Percentiles rank a stretch among this genome's conserved stretches.
Conservation (phyloP, 2,113 vertebrate species). For the Corydoras sp. region DNA sequence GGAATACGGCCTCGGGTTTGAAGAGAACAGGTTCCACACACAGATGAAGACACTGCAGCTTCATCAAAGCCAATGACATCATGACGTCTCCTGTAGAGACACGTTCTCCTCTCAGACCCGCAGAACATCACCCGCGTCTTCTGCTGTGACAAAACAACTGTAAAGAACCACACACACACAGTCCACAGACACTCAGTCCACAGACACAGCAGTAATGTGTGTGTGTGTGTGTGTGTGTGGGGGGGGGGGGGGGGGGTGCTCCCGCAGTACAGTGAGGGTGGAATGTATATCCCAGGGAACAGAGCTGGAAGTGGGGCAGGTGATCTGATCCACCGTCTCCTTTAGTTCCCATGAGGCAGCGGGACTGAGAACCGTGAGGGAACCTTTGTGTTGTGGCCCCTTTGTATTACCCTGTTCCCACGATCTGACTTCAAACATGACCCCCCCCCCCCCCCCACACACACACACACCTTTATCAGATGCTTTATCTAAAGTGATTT, state of each 20-base stretch:
- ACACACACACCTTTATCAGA: conserved; percentile 6
- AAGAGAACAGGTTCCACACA: no score
- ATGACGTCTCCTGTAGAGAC: no score
- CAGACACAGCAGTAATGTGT: neutral
- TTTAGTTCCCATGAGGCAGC: conserved; percentile 14
- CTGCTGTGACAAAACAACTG: no score
- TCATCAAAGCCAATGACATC: no score
- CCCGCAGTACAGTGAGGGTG: no score
- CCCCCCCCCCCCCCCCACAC: neutral
- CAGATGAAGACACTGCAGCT: no score
- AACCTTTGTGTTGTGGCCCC: conserved; percentile 5
- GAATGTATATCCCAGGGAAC: neutral
- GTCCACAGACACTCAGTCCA: no score
- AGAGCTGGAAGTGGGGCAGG: conserved; percentile 20
- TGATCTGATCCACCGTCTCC: conserved; percentile 24
- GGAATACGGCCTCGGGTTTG: neutral
- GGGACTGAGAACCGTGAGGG: conserved; percentile 20
- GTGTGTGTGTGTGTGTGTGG: conserved; percentile 3
- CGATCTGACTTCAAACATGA: conserved; percentile 10
- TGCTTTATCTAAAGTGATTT: no score
- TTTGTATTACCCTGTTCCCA: conserved; percentile 19
- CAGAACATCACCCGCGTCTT: no score
- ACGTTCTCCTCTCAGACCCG: no score
- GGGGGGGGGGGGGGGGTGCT: neutral
- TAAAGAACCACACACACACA: no score